Percentiles rank a stretch among this genome's conserved stretches.
phyloP scores from a whole-genome alignment of 2,888 invertebrate species.

The Malacosoma neustria region DNA sequence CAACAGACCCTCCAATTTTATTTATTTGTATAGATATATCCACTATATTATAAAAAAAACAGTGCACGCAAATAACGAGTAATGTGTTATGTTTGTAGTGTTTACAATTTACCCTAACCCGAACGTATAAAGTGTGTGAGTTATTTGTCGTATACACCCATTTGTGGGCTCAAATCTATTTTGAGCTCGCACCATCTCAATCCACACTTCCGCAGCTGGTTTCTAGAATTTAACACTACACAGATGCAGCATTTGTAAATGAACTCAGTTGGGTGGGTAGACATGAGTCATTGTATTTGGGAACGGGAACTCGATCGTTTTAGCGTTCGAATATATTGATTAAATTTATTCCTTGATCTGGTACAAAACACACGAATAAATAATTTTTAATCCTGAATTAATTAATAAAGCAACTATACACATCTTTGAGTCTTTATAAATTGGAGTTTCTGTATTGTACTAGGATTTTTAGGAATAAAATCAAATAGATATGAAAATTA shows the following conservation, averaged over 20 bases:
- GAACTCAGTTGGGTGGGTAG: constrained; percentile 23
- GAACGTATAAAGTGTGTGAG: not conserved
- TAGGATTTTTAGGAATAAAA: no score
- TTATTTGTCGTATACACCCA: not conserved
- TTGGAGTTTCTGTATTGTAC: no score
- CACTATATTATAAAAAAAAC: no score
- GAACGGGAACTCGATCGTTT: constrained; percentile 10
- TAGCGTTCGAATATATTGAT: no score
- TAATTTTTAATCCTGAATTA: no score
- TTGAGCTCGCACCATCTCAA: constrained; percentile 1
- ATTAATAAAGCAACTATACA: no score
- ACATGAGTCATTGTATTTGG: constrained; percentile 14
- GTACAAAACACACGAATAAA: no score
- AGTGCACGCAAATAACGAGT: not conserved
- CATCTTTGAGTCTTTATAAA: no score
- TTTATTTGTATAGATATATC: no score
- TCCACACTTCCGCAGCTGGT: constrained; percentile 18
- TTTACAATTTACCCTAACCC: not conserved
- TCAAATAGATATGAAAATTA: no score
- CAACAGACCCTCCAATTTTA: no score
- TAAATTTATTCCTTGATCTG: no score
- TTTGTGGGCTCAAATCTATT: not conserved
- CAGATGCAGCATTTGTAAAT: constrained; percentile 35
- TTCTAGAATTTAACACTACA: constrained; percentile 23
- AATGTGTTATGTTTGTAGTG: not conserved